These are phyloP conservation scores for Samia ricini DNA, from an alignment of 1,140 invertebrate genomes.

Conservation along the genomic window DNA sequence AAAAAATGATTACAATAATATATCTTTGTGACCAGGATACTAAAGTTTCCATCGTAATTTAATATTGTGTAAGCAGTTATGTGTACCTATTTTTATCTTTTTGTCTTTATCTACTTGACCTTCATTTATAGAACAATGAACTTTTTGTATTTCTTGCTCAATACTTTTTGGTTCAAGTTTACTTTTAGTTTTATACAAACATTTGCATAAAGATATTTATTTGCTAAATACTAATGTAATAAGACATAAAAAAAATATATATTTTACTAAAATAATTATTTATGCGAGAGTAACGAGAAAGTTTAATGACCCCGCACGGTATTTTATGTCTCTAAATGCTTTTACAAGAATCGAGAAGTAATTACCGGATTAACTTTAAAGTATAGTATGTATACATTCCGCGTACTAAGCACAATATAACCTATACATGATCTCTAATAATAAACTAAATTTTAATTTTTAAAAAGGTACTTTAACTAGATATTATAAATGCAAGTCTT, in stretches of 20 bases:
- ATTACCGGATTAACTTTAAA: background rate
- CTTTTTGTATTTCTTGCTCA: conserved; percentile 18
- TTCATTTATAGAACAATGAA: conserved; percentile 31
- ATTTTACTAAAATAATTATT: background rate
- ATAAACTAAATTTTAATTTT: background rate
- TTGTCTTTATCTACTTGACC: conserved; percentile 22
- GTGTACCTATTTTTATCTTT: conserved; percentile 6
- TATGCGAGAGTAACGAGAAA: background rate
- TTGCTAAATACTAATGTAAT: background rate
- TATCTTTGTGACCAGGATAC: background rate
- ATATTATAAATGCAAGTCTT: background rate
- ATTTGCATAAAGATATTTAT: background rate
- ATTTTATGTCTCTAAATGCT: background rate
- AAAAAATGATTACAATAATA: conserved; percentile 14
- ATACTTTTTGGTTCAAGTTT: conserved; percentile 2
- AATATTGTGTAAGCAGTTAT: conserved; percentile 8
- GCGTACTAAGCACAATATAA: too few species aligned
- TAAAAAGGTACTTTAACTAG: background rate
- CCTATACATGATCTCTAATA: too few species aligned
- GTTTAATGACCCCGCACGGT: background rate
- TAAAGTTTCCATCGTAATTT: conserved; percentile 7
- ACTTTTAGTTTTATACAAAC: background rate
- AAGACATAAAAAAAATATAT: background rate
- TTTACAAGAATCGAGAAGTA: background rate
- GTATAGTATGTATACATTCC: background rate